Base-by-base conservation (phyloP, 2,888 invertebrate species). In the Drosophila gaucha region DNA sequence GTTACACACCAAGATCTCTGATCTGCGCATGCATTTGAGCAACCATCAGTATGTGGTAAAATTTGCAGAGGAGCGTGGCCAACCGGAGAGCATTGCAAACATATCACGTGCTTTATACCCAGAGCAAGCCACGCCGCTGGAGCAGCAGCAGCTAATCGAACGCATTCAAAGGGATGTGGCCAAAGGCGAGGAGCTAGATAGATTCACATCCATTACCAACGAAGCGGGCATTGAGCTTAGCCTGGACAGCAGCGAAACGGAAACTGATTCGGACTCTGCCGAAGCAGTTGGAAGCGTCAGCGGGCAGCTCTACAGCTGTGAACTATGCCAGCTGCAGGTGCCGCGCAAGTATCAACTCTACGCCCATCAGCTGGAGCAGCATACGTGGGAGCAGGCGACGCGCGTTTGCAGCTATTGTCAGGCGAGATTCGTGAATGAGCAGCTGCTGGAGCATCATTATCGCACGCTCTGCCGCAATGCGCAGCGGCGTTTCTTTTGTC, bases 401-500 rank as follows among this genome's bases (percentile, higher is more conserved):
- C 90, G 91, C 26, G 90, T 92, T 24, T 94, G 94, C 68, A 90
- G 90, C 28, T 89, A 92, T 16, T 94, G 94, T 75, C 89, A 92
- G 18, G 92, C 93, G 87, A 88, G 92, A 28, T 94, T 94, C 74
- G 92, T 93, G 0, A 92, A 92, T 6, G 88, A 92, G 2, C 92
- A 92, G 57, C 90, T 93, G 14, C 92, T 94, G 2, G 91, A 92
- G 0, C 92, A 93, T 3, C 94, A 94, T 92, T 35, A 92, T 91
- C 87, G 92, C 86, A 69, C 91, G 77, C 86, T 90, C 31, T 92
- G 92, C 57, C 80, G 88, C 18, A 91, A 91, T 64, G 20, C 31
- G 1, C 76, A 82, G 12, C 91, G 91, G 43, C 78, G 86, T 3
- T 89, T 86, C 12, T 69, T 78, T 20, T 92, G 92, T 44, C 86